Evolutionary conservation across 92 coral and sea anemone genomes (phyloP), one percentile per base, ranked within the genome.

Genomic region (Ricordea florida): DNA sequence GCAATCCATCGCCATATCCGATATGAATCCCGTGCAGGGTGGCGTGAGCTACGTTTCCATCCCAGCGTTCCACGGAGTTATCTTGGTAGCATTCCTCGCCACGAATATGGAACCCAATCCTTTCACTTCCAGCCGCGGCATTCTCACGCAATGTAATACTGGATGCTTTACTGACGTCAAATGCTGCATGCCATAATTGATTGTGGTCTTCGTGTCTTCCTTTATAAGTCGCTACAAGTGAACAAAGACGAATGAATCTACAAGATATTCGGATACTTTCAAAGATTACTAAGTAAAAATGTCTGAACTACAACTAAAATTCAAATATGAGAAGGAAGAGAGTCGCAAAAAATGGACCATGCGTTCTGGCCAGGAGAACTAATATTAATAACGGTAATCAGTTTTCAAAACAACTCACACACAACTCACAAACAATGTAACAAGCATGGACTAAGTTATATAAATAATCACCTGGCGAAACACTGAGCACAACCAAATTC

Each of bases 91-190:
- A 92, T 31, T 50, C 68, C 53, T 89, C 89, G 6, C 98, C 98
- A 11, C 93, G 89, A 32, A 85, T 93, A 43, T 82, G 76, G 82
- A 83, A 93, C 51, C 98, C 98, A 79, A 93, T 69, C 78, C 90
- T 90, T 80, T 93, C 98, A 57, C 94, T 89, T 29, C 98, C 98
- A 75, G 94, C 94, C 9, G 93, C 91, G 2, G 98, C 88, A 55
- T 93, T 93, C 37, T 75, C 66, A 24, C 80, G 80, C 22, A 85
- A 57, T 15, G 74, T 71, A 34, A 87, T 55, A 15, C 34, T 68
- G 29, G 56, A 31, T 6, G 94, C 84, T n/a, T 61, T 57, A 44
- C 80, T 81, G 40, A 81, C 21, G 69, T 93, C 92, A 75, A 89
- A 81, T 17, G 92, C 85, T 9, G 94, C 92, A 35, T 86, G 93